Percentiles rank a stretch among this genome's conserved stretches.
phyloP scores from a whole-genome alignment of 2,113 vertebrate genomes.

The Anarhynchus alexandrinus region DNA sequence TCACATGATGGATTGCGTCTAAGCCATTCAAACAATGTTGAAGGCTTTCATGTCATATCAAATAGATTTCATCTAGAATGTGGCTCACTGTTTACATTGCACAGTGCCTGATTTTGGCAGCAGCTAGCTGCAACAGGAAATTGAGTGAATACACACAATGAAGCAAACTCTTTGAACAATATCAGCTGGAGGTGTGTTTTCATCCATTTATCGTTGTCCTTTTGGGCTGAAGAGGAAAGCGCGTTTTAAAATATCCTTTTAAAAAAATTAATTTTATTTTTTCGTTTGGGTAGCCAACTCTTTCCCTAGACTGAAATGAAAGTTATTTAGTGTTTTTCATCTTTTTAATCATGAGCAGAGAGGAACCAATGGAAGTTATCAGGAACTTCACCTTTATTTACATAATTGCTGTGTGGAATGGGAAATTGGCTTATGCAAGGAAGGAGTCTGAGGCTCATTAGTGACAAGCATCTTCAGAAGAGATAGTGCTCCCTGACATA shows the following conservation, averaged over 20 bases:
- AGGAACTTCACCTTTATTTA: constrained; percentile 3
- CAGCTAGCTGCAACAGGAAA: not conserved
- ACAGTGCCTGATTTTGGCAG: not conserved
- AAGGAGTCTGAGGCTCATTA: not conserved
- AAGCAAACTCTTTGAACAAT: not conserved
- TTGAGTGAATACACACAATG: not conserved
- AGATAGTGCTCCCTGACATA: not conserved
- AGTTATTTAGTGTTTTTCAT: not conserved
- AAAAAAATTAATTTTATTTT: not conserved
- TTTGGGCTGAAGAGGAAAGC: not conserved
- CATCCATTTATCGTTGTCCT: not conserved
- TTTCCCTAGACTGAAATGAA: not conserved
- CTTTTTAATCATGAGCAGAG: not conserved
- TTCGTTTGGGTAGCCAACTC: not conserved
- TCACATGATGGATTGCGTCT: not conserved
- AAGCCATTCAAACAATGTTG: not conserved
- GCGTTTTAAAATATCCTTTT: not conserved
- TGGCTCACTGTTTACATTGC: not conserved
- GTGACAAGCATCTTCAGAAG: not conserved
- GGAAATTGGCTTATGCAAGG: not conserved
- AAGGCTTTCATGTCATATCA: not conserved
- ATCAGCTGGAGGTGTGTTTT: not conserved
- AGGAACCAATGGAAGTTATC: not conserved
- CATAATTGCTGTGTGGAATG: not conserved
- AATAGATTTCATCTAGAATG: not conserved